Evolutionary conservation across 2,888 invertebrate species (phyloP).

Genomic region (Axea sp.): DNA sequence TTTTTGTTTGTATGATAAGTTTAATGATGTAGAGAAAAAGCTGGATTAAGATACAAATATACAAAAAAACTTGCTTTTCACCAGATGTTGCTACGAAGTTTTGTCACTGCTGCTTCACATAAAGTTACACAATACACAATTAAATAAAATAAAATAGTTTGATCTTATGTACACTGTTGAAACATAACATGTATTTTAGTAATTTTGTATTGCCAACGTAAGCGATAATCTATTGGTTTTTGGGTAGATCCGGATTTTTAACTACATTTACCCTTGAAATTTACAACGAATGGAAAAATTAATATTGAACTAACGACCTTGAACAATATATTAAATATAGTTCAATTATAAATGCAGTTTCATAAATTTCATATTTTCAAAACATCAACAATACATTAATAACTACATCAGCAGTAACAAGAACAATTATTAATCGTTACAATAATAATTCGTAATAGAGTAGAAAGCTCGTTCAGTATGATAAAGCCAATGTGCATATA

Average conservation of each 20-base stretch:
- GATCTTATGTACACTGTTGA: conserved; percentile 19
- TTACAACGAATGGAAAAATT: conserved; percentile 11
- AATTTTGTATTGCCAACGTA: neutral
- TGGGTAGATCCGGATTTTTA: conserved; percentile 3
- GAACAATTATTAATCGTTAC: conserved; percentile 15
- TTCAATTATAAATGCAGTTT: neutral
- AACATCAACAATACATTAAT: conserved; percentile 20
- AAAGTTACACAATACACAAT: conserved; percentile 17
- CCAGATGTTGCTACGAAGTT: conserved; percentile 36
- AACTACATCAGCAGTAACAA: conserved; percentile 49
- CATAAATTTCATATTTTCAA: conserved; percentile 7
- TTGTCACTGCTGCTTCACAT: conserved; percentile 38
- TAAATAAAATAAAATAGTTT: conserved; percentile 11
- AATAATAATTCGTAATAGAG: conserved; percentile 37
- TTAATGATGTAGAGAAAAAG: conserved; percentile 19
- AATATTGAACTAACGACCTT: neutral
- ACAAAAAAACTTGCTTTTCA: conserved; percentile 22
- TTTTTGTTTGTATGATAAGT: conserved; percentile 1
- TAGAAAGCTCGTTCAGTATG: conserved; percentile 50
- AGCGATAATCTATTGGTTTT: conserved; percentile 6
- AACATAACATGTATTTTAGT: conserved; percentile 6
- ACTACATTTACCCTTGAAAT: conserved; percentile 21
- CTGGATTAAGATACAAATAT: conserved; percentile 18
- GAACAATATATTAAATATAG: neutral
- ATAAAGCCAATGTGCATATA: conserved; percentile 47